Percentiles rank a stretch among this genome's conserved stretches.
These are phyloP conservation scores for Pteronura brasiliensis DNA, from an alignment of 2,113 vertebrate species.

Conservation along the genomic window DNA sequence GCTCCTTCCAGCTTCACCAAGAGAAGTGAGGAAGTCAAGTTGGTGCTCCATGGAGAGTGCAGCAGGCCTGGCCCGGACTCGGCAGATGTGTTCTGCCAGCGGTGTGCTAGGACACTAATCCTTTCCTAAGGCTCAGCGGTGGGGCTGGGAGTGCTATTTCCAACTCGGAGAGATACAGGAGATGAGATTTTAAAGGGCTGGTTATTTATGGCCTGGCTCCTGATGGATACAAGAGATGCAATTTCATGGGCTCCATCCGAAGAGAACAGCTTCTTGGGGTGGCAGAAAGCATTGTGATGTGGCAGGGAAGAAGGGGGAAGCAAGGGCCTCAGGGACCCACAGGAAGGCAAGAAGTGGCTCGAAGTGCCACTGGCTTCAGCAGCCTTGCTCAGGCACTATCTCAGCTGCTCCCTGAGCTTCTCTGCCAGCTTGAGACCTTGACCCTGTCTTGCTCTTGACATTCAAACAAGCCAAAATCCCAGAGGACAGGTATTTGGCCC, in stretches of 20 bases:
- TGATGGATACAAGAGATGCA: conserved; percentile 70
- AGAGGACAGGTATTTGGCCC: neutral
- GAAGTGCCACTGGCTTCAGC: neutral
- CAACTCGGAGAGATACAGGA: conserved; percentile 29
- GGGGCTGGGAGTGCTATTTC: conserved; percentile 53
- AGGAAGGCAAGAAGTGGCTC: neutral
- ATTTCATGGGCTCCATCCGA: conserved; percentile 65
- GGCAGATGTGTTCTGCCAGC: neutral
- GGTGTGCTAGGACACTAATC: conserved; percentile 47
- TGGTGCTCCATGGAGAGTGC: neutral
- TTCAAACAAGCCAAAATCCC: neutral
- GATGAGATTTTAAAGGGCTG: conserved; percentile 73
- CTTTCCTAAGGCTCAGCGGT: neutral
- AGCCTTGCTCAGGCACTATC: neutral
- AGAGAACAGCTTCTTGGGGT: conserved; percentile 44
- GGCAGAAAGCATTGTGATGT: neutral
- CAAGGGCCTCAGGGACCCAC: neutral
- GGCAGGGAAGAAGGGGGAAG: neutral
- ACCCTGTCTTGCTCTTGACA: neutral
- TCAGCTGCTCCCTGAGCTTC: neutral
- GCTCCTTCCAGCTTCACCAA: neutral
- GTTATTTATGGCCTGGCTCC: conserved; percentile 71
- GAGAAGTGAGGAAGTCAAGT: neutral
- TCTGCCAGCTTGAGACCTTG: neutral
- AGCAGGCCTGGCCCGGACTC: neutral